Base-by-base conservation (phyloP, 2,113 vertebrate species). In the Plectropomus leopardus region DNA sequence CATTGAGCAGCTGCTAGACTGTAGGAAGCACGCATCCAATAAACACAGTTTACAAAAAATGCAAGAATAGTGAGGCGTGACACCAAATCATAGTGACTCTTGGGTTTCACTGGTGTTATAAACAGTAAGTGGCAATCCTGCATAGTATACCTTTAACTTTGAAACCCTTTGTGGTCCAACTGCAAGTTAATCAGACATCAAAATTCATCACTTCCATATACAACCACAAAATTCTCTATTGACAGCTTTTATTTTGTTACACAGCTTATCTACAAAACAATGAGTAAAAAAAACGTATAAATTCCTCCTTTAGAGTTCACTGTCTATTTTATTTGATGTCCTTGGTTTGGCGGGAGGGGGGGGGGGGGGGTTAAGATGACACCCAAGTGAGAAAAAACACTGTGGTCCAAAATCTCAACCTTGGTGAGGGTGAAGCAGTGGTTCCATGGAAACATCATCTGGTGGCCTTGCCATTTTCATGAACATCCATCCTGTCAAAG, bases 391-490 rank as follows among this genome's bases (percentile, higher is more conserved):
- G 34, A 50, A 84, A 82, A 81, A 76, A 78, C 57, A 68, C 74
- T 53, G 68, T 55, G 64, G 66, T 76, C 74, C 83, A 66, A 26
- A 76, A 76, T 76, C 54, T 83, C 78, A 51, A 82, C 57, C 68
- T 70, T 4, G 54, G 48, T 63, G 73, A 30, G 36, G 26, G 6
- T 24, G 40, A 54, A 15, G 32, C 21, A 6, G 17, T 3, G n/a
- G 34, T 48, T 30, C 42, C 7, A 10, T 51, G 60, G 42, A 58
- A 67, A 80, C 90, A 98, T 90, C 97, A 98, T 89, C 98, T 96
- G 88, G 97, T 94, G 40, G 96, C 76, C 92, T 99, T 99, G 72
- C 98, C 98, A 51, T 98, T 99, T 93, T 99, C 98, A 1, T 96
- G 92, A 1, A 96, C 90, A 77, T 99, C 98, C 96, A 98, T 96